Base-by-base conservation (phyloP, 2,113 vertebrate genomes). In the Pelecanoides urinatrix region DNA sequence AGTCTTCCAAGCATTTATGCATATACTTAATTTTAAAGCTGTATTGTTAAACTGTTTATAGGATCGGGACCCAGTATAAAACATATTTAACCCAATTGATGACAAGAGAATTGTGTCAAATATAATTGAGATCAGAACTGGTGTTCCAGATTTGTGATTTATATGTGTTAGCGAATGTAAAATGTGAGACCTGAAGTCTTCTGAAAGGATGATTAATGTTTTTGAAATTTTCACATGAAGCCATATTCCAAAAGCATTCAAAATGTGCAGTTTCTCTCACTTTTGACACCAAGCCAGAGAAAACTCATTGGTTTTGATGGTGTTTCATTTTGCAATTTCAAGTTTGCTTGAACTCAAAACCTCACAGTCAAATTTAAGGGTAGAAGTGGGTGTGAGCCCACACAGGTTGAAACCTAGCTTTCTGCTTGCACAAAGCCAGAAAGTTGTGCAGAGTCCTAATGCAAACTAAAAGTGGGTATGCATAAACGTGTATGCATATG, bases 201-300 rank as follows among this genome's bases (percentile, higher is more conserved):
- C 59, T 96, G 91, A 79, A 95, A 90, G 91, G 55, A 90, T 95
- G 89, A 97, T 92, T 95, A 91, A 96, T 90, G 93, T 17, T 94
- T 91, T 47, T 42, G 42, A 94, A 96, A 80, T 9, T 40, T 94
- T 97, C 94, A 76, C 92, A 93, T 94, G 95, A 87, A 95, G 79
- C 62, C 26, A 18, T 72, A 42, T 38, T 94, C 81, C 47, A 91
- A 87, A 91, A 81, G 36, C 3, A 0, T 91, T 83, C 86, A 94
- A 97, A 95, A 91, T 87, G 74, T 75, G 62, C 86, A 91, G 74
- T 73, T 95, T 66, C 83, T 76, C 77, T 89, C 61, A 42, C 34
- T 90, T 79, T 90, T 97, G 95, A 97, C 89, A 90, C 50, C 21
- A 55, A 76, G 93, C 89, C 94, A 96, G 91, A 87, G 38, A 95